Evolutionary conservation across 2,797 vertebrate genomes (phyloP).

Genomic region (Cirrhinus mrigala): DNA sequence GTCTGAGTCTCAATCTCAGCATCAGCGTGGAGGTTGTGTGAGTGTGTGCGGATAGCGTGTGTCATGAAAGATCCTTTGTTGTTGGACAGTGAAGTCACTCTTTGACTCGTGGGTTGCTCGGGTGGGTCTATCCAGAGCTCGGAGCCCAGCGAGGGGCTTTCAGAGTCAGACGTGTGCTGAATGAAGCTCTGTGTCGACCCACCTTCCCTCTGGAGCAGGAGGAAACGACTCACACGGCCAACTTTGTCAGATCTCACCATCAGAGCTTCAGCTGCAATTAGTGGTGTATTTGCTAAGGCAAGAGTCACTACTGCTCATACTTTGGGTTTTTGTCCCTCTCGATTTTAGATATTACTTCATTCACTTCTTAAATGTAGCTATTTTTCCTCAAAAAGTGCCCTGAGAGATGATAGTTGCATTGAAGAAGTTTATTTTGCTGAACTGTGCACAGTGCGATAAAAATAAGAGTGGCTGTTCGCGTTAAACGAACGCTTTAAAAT

Average conservation of each 20-base stretch:
- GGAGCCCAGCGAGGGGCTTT: conserved; percentile 18
- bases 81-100: conserved; percentile 34
- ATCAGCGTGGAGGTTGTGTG: background rate
- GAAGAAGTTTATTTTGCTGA: background rate
- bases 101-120: conserved; percentile 1
- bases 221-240: background rate
- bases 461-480: background rate
- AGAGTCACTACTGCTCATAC: background rate
- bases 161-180: conserved; percentile 9
- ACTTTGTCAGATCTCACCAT: background rate
- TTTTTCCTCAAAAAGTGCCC: background rate
- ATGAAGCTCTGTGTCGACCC: conserved; percentile 21
- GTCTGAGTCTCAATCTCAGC: background rate
- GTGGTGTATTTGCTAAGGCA: background rate
- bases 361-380: background rate
- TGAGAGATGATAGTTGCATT: background rate
- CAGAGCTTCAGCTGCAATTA: background rate
- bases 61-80: conserved; percentile 37
- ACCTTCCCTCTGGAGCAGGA: conserved; percentile 11
- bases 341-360: background rate
- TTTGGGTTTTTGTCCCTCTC: background rate
- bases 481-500: background rate
- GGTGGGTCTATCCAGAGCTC: conserved; percentile 5
- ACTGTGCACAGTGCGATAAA: background rate
- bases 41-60: conserved; percentile 1